Conservation (phyloP, 2,113 vertebrate genomes). For the Colius striatus region DNA sequence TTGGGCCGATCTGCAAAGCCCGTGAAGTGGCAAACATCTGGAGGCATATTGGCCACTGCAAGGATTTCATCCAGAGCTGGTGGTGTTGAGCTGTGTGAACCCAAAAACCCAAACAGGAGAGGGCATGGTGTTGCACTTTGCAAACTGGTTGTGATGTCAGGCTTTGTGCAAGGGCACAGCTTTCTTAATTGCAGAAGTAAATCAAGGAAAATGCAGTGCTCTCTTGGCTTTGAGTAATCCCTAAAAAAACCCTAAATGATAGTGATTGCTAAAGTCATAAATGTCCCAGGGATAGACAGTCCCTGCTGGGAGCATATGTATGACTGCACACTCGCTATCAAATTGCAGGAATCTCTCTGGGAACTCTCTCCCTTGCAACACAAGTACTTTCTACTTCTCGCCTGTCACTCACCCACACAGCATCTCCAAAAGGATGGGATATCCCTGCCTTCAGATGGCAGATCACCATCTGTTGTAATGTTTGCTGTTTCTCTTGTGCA, state of each 20-base stretch:
- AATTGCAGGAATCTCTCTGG: neutral
- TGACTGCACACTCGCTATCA: neutral
- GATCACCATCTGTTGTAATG: conserved; percentile 2
- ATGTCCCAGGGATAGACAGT: neutral
- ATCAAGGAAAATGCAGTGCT: neutral
- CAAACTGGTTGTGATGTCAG: neutral
- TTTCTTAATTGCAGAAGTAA: neutral
- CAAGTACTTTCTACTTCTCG: neutral
- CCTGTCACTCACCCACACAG: conserved; percentile 8
- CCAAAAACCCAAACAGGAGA: neutral
- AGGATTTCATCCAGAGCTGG: neutral
- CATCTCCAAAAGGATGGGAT: conserved; percentile 20
- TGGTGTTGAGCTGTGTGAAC: neutral
- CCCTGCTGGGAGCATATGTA: neutral
- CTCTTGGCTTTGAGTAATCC: neutral
- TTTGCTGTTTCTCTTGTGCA: neutral
- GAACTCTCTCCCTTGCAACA: neutral
- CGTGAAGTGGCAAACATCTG: neutral
- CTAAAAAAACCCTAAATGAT: neutral
- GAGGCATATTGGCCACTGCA: neutral
- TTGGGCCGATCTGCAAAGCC: neutral
- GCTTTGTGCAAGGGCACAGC: neutral
- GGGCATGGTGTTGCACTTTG: neutral
- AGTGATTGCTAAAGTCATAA: neutral
- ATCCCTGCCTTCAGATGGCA: conserved; percentile 42